A percentile compares a stretch with the other conserved stretches of the same genome.
phyloP scores from a whole-genome alignment of 2,113 vertebrate species.

The Phrynosoma platyrhinos region DNA sequence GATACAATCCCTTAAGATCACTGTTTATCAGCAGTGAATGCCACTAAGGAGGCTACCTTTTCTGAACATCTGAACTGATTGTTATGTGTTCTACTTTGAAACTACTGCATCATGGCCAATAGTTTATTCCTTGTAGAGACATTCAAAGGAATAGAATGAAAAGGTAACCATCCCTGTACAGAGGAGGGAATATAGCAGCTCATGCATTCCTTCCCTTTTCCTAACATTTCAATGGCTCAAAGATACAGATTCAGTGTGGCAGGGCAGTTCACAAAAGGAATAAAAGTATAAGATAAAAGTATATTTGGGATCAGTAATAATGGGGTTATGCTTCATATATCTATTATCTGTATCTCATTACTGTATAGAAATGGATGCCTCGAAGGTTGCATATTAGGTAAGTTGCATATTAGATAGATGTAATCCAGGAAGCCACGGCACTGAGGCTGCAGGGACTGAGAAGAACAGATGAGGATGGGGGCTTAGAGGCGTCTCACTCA shows the following conservation, averaged over 20 bases:
- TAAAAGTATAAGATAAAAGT: not conserved
- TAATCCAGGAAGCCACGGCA: no score
- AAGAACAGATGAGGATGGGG: no score
- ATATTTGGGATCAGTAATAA: not conserved
- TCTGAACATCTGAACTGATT: not conserved
- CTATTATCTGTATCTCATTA: not conserved
- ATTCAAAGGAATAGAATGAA: not conserved
- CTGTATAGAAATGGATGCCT: not conserved
- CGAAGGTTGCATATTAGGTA: no score
- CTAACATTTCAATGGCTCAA: not conserved
- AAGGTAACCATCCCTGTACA: not conserved
- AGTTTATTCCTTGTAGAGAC: no score
- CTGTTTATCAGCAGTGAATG: no score
- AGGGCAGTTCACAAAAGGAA: not conserved
- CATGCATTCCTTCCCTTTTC: not conserved
- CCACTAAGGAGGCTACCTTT: not conserved
- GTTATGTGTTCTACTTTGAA: not conserved
- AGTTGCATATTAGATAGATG: no score
- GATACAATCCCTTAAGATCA: not conserved
- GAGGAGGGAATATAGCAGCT: not conserved
- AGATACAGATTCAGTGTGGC: not conserved
- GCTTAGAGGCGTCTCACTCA: no score
- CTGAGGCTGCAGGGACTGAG: no score
- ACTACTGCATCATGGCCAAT: not conserved
- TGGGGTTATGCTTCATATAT: not conserved